Evolutionary conservation across 1,140 invertebrate genomes (phyloP).

Genomic region (Drosophila pseudoananassae): DNA sequence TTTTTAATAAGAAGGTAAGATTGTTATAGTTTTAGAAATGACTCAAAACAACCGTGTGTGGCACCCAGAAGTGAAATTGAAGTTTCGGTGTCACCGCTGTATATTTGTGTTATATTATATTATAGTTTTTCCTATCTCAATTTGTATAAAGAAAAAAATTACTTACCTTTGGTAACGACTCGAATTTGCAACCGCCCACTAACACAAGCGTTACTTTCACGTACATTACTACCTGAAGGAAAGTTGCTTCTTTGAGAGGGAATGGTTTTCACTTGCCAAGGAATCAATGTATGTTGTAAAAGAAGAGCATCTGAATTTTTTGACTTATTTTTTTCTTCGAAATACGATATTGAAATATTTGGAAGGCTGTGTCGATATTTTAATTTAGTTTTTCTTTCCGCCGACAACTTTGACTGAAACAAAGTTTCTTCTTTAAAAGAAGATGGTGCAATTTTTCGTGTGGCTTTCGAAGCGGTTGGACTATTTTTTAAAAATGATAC

Average conservation of each 20-base stretch:
- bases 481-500: conserved; percentile 21
- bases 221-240: conserved; percentile 3
- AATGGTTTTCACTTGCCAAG: conserved; percentile 58
- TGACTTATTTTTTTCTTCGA: conserved; percentile 35
- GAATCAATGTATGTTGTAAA: conserved; percentile 8
- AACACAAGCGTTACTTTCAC: conserved; percentile 86
- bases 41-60: too few relatives aligned
- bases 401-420: conserved; percentile 27
- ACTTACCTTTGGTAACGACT: conserved; percentile 86
- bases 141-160: not conserved
- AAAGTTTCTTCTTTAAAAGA: conserved; percentile 39
- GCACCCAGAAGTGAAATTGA: too few relatives aligned
- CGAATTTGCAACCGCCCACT: conserved; percentile 92
- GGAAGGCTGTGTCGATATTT: conserved; percentile 75
- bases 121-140: too few relatives aligned
- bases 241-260: conserved; percentile 45
- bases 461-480: conserved; percentile 5
- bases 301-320: not conserved
- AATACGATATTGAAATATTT: conserved; percentile 62
- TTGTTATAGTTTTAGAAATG: too few relatives aligned
- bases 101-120: too few relatives aligned
- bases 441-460: conserved; percentile 3
- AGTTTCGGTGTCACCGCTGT: too few relatives aligned
- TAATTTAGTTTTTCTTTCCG: conserved; percentile 29
- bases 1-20: too few relatives aligned